Evolutionary conservation across 2,113 vertebrate genomes (phyloP), one percentile per base, ranked within the genome.

Genomic region (Gyps fulvus): DNA sequence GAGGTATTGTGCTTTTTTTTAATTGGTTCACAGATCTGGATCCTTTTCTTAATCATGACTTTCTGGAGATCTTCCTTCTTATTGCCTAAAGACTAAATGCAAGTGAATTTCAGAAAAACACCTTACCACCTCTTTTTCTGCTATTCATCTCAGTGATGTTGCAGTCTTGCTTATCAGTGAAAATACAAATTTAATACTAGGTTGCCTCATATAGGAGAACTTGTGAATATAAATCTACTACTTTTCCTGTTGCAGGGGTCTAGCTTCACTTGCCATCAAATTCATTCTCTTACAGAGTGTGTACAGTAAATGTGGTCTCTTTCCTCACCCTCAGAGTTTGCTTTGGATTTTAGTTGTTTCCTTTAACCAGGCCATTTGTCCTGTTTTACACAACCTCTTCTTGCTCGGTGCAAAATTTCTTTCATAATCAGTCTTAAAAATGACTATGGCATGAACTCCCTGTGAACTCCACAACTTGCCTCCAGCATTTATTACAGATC

Each of bases 361-460:
- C 43, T 89, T 91, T 87, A 73, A 62, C 42, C 14, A 70, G 42
- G 13, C 5, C 38, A 83, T 91, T 90, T 92, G 14, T 82, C 81
- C 70, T 66, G 16, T 81, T 91, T 74, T 84, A 87, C 19, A 74
- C 45, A 89, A 66, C 5, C 5, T 87, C 63, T 62, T 89, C 65
- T 79, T 91, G 42, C 38, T 90, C 7, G 0, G 74, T 79, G 21
- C 26, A 92, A 90, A 92, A 85, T 90, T 76, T 78, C 70, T 92
- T 88, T 87, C 70, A 85, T 42, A 90, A 83, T 67, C 85, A 63
- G 18, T 91, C 73, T 94, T 95, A 67, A 42, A 84, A 94, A 93
- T 55, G 17, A 40, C 71, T 83, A 47, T 83, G 83, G 57, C 85
- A 80, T 92, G 95, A 93, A 97, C 82, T 95, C 43, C 29, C 47